phyloP scores from a whole-genome alignment of 2,797 vertebrate genomes.

The Anas flavirostris region DNA sequence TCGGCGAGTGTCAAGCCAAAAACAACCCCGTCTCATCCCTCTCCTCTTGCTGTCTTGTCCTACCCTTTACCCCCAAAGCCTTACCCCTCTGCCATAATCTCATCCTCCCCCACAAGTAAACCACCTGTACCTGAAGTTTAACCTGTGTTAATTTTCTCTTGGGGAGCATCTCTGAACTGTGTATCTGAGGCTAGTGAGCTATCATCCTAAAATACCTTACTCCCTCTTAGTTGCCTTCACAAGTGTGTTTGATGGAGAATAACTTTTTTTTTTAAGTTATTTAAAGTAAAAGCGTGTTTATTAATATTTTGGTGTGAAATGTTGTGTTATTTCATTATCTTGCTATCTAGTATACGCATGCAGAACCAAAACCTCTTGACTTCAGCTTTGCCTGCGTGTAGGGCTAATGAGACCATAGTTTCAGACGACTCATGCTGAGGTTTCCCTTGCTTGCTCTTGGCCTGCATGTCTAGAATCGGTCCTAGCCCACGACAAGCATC shows the following conservation, averaged over 20 bases:
- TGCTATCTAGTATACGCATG: neutral
- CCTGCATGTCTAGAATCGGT: neutral
- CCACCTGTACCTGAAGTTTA: neutral
- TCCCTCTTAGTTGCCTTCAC: neutral
- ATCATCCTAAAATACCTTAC: neutral
- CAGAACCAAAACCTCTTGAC: neutral
- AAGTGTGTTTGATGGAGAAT: neutral
- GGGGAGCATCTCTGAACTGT: neutral
- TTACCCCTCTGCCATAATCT: neutral
- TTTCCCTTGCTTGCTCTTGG: neutral
- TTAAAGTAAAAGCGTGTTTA: neutral
- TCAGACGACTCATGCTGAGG: neutral
- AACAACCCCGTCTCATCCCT: neutral
- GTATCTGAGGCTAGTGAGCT: neutral
- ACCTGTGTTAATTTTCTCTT: neutral
- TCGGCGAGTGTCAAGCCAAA: constrained; percentile 25
- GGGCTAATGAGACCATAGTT: neutral
- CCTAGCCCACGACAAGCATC: neutral
- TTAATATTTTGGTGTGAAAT: neutral
- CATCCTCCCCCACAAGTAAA: neutral
- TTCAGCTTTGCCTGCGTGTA: neutral
- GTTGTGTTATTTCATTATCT: neutral
- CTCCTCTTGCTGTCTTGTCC: neutral
- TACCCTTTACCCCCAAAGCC: neutral
- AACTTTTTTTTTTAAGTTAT: neutral